These are phyloP conservation scores for Plebejus anna DNA, from an alignment of 2,888 invertebrate genomes.

Conservation along the genomic window DNA sequence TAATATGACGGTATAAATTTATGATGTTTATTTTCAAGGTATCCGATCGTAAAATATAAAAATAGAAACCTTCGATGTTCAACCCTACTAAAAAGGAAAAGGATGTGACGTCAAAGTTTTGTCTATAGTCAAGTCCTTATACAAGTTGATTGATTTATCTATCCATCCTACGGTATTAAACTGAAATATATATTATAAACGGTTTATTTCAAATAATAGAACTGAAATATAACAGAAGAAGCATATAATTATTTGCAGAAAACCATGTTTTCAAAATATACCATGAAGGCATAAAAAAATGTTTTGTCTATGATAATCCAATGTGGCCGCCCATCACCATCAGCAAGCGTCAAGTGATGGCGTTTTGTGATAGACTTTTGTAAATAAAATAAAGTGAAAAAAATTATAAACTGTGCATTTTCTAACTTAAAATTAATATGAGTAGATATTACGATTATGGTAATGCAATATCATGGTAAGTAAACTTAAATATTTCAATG, in stretches of 20 bases:
- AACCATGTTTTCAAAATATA: slow-evolving; percentile 23
- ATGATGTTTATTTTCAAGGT: background rate
- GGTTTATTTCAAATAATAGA: background rate
- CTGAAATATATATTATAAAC: background rate
- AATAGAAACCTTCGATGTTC: slow-evolving; percentile 39
- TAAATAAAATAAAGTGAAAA: slow-evolving; percentile 54
- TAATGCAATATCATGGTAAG: slow-evolving; percentile 78
- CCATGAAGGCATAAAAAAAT: slow-evolving; percentile 21
- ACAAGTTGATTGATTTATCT: slow-evolving; percentile 15
- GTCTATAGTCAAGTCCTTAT: slow-evolving; percentile 36
- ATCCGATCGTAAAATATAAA: slow-evolving; percentile 18
- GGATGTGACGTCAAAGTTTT: slow-evolving; percentile 46
- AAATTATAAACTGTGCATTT: slow-evolving; percentile 57
- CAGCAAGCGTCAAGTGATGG: slow-evolving; percentile 69
- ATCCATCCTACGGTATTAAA: background rate
- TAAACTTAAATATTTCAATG: slow-evolving; percentile 49
- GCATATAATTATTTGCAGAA: background rate
- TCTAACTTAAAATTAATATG: slow-evolving; percentile 66
- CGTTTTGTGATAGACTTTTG: slow-evolving; percentile 61
- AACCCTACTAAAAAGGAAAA: slow-evolving; percentile 54
- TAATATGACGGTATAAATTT: background rate
- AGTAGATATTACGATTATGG: slow-evolving; percentile 79
- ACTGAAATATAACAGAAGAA: background rate
- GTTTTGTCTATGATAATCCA: slow-evolving; percentile 69
- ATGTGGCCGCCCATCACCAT: slow-evolving; percentile 64